Percentiles rank a stretch among this genome's conserved stretches.
Conservation (phyloP, 2,797 vertebrate genomes). For the Anguilla megastoma region DNA sequence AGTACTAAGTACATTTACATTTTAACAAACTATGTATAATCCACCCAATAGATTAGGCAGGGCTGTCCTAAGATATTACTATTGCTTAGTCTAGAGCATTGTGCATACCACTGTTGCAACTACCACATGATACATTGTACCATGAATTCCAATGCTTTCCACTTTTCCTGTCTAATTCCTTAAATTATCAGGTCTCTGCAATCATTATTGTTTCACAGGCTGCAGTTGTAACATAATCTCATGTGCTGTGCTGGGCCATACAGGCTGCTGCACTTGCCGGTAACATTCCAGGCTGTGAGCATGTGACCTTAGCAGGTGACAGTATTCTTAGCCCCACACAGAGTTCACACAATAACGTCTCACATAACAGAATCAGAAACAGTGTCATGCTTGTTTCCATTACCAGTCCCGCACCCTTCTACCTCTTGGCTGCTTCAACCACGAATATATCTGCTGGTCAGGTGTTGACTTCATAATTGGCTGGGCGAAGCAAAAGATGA, state of each 20-base stretch:
- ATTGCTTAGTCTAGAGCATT: neutral
- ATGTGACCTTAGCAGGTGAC: conserved; percentile 37
- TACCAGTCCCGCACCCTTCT: neutral
- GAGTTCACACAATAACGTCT: neutral
- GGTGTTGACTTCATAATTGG: neutral
- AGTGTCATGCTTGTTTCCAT: neutral
- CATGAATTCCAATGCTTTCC: neutral
- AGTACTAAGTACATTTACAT: neutral
- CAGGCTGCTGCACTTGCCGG: neutral
- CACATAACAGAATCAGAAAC: neutral
- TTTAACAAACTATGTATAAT: neutral
- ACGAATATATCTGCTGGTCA: neutral
- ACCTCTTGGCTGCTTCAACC: neutral
- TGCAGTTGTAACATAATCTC: neutral
- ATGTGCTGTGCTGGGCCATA: neutral
- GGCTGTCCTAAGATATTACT: neutral
- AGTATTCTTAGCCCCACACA: conserved; percentile 7
- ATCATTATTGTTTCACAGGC: neutral
- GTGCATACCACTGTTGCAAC: neutral
- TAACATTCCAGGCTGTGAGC: conserved; percentile 27
- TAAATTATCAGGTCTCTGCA: neutral
- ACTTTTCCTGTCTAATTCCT: neutral
- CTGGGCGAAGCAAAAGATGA: neutral
- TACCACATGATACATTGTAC: neutral
- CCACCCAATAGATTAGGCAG: neutral